phyloP scores from a whole-genome alignment of 2,888 invertebrate species.

The Ophion slaviceki region DNA sequence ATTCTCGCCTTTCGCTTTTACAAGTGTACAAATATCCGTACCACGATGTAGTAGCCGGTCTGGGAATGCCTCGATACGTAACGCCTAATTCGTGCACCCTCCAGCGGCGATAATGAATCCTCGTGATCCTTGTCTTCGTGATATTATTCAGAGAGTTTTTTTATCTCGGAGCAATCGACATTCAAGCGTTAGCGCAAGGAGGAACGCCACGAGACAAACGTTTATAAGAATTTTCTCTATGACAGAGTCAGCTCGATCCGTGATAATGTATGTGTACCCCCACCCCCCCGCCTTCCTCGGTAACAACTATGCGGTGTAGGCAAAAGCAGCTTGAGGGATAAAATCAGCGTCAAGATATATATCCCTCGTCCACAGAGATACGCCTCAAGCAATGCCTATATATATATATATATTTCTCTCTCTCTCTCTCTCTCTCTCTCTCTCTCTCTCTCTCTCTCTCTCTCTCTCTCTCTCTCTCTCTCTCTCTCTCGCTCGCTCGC shows the following conservation, averaged over 20 bases:
- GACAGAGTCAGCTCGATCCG: conserved; percentile 36
- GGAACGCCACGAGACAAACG: conserved; percentile 17
- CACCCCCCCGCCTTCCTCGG: conserved; percentile 5
- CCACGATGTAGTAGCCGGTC: no score
- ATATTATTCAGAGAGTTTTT: conserved; percentile 37
- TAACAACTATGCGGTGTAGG: conserved; percentile 55
- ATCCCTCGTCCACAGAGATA: conserved; percentile 51
- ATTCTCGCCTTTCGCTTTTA: no score
- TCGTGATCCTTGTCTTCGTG: conserved; percentile 25
- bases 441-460: neutral
- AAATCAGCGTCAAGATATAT: conserved; percentile 65
- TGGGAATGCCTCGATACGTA: no score
- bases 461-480: conserved; percentile 28
- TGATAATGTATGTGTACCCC: conserved; percentile 54
- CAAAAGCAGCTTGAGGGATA: conserved; percentile 58
- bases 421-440: conserved; percentile 10
- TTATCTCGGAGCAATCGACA: conserved; percentile 37
- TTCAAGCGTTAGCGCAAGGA: conserved; percentile 2
- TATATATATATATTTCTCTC: conserved; percentile 22
- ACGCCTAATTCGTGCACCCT: no score
- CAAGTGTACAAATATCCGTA: no score
- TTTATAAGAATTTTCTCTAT: conserved; percentile 27
- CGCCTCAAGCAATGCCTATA: conserved; percentile 31
- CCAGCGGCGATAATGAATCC: no score
- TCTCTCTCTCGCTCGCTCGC: neutral